Conservation (phyloP, 2,888 invertebrate genomes). For the Rutpela maculata region DNA sequence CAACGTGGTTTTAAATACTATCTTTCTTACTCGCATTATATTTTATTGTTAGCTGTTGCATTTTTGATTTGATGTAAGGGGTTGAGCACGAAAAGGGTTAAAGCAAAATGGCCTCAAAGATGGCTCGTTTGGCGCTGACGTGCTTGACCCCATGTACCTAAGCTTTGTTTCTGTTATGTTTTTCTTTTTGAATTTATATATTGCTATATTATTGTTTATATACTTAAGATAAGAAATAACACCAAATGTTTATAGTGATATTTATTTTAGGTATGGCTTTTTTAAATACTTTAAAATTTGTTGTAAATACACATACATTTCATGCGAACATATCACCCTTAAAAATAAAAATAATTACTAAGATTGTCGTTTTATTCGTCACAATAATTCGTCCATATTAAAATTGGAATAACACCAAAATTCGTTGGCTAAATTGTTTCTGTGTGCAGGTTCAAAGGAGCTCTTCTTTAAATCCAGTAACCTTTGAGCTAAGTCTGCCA, state of each 20-base stretch:
- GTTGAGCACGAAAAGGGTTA: not conserved
- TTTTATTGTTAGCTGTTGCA: not conserved
- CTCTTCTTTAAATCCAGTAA: slow-evolving; percentile 81
- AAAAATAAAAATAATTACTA: slow-evolving; percentile 47
- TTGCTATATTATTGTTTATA: not conserved
- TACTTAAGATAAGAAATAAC: not conserved
- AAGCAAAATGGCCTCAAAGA: not conserved
- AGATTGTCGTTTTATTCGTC: slow-evolving; percentile 32
- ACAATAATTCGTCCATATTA: slow-evolving; percentile 77
- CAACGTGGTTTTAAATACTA: not conserved
- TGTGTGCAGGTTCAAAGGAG: slow-evolving; percentile 87
- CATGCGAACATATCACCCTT: slow-evolving; percentile 66
- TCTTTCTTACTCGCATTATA: not conserved
- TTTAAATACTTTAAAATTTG: slow-evolving; percentile 36
- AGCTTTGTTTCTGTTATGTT: not conserved
- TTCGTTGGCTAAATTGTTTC: slow-evolving; percentile 93
- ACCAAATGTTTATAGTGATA: not conserved
- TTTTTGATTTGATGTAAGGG: not conserved
- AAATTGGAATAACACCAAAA: slow-evolving; percentile 95
- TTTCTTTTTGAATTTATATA: not conserved
- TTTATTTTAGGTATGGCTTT: slow-evolving; percentile 19
- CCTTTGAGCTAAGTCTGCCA: slow-evolving; percentile 82
- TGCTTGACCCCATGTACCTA: not conserved
- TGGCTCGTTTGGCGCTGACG: not conserved
- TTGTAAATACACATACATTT: slow-evolving; percentile 57